Percentiles rank a stretch among this genome's conserved stretches.
Evolutionary conservation across 2,113 vertebrate species (phyloP).

Genomic region (Tragelaphus strepsiceros): DNA sequence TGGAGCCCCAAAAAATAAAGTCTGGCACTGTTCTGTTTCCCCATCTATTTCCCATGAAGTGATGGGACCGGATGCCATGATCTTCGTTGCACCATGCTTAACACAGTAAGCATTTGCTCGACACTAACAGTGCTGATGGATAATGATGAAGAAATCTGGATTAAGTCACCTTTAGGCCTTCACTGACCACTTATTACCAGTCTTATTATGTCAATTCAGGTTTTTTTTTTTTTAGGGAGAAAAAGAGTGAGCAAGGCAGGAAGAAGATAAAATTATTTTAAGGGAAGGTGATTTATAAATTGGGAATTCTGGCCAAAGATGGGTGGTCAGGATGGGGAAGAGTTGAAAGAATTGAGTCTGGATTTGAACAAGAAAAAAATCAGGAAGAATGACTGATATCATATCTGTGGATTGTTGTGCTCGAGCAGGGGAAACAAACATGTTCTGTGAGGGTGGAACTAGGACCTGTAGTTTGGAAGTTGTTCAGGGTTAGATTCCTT

Average conservation of each 20-base stretch:
- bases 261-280: conserved; percentile 14
- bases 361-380: neutral
- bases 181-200: neutral
- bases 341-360: neutral
- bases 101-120: neutral
- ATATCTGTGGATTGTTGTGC: neutral
- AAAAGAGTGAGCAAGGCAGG: neutral
- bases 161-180: neutral
- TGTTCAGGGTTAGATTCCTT: neutral
- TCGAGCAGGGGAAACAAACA: neutral
- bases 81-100: neutral
- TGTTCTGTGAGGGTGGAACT: neutral
- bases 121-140: neutral
- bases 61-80: no score
- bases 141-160: conserved; percentile 11
- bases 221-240: neutral
- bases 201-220: neutral
- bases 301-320: conserved; percentile 13
- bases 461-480: neutral
- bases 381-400: neutral
- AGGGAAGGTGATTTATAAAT: neutral
- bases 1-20: no score
- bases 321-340: neutral
- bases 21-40: no score
- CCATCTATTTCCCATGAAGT: no score